Evolutionary conservation across 1,140 invertebrate genomes (phyloP).

Genomic region (Orussus abietinus): DNA sequence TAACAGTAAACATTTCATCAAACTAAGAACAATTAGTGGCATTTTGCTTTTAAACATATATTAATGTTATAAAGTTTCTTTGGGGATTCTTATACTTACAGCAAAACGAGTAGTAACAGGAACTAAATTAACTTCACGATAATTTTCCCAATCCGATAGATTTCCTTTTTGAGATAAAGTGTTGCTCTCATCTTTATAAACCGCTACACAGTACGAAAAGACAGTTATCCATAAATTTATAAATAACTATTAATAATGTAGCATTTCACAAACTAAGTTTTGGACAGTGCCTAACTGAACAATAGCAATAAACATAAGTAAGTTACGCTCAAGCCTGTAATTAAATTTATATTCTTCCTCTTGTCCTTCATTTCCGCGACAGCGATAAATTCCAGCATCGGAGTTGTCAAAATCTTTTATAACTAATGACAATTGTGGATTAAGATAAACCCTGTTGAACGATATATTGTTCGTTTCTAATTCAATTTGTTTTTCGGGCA

Average conservation of each 20-base stretch:
- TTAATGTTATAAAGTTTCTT: background rate
- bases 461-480: conserved; percentile 50
- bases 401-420: conserved; percentile 38
- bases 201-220: conserved; percentile 23
- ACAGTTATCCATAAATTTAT: conserved; percentile 11
- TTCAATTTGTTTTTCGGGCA: conserved; percentile 41
- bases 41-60: conserved; percentile 4
- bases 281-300: background rate
- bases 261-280: background rate
- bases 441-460: conserved; percentile 45
- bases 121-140: conserved; percentile 47
- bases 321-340: conserved; percentile 52
- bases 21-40: conserved; percentile 6
- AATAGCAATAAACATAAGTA: conserved; percentile 5
- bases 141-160: conserved; percentile 49
- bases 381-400: conserved; percentile 54
- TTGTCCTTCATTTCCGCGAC: conserved; percentile 46
- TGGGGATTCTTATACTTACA: conserved; percentile 20
- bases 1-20: conserved; percentile 6
- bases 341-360: conserved; percentile 52
- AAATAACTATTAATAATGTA: conserved; percentile 12
- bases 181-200: conserved; percentile 32
- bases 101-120: conserved; percentile 40
- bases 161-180: conserved; percentile 40
- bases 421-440: conserved; percentile 45